Base-by-base conservation (phyloP, 2,113 vertebrate species). In the Elgaria multicarinata region DNA sequence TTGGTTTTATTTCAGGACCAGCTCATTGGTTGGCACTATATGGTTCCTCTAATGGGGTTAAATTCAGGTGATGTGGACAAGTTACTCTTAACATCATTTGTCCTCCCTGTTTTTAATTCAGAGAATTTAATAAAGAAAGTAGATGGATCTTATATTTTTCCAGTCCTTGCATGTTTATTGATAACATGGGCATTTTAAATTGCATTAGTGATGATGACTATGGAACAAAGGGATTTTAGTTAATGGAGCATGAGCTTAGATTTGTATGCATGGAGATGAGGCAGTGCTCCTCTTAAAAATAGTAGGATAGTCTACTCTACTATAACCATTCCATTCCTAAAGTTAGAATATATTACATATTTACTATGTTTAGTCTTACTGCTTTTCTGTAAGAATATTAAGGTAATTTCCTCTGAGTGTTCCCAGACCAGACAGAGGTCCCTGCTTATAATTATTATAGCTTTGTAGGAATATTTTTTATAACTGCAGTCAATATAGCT, bases 361-460 rank as follows among this genome's bases (percentile, higher is more conserved):
- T 84, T 78, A n/a, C n/a, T n/a, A n/a, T n/a, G n/a, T n/a, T n/a
- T 80, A 24, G 10, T n/a, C 44, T 6, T 66, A 71, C 75, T 50
- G 81, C 85, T 94, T 53, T 28, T 53, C 28, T 50, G 22, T 16
- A 86, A 92, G 85, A 76, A 93, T 92, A 75, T 71, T 78, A 66
- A 91, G 58, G 14, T 72, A 53, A 81, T 46, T 93, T 94, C 67
- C 91, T 94, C 90, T 92, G 82, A 85, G 82, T 90, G 72, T 58
- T 81, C 87, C 82, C 67, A 81, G 89, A 93, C 91, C 93, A 94
- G 93, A 94, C 90, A 42, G 75, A 89, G 84, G 91, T 92, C 50
- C 75, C 89, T 81, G 74, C 71, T 91, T 93, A 89, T 90, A 95
- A 91, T 94, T 95, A 92, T 94, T 93, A 55, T 88, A n/a, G 26